Percentiles rank a stretch among this genome's conserved stretches.
Evolutionary conservation across 2,888 invertebrate species (phyloP).

Genomic region (Scotopteryx bipunctaria): DNA sequence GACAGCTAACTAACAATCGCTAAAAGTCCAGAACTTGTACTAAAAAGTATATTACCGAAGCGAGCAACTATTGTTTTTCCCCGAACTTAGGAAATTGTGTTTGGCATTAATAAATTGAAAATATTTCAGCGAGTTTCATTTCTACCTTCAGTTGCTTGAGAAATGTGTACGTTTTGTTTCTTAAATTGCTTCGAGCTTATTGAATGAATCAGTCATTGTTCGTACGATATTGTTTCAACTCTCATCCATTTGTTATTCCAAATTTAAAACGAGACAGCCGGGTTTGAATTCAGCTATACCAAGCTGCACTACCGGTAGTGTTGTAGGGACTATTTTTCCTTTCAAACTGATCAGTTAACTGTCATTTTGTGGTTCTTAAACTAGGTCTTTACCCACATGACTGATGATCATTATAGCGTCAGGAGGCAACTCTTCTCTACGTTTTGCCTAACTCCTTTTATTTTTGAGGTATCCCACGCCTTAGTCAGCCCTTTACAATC

Average conservation of each 20-base stretch:
- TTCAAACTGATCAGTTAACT: no score
- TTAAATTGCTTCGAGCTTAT: constrained; percentile 12
- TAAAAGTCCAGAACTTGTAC: constrained; percentile 18
- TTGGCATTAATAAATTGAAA: constrained; percentile 70
- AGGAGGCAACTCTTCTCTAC: no score
- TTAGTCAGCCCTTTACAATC: no score
- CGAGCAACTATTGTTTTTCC: constrained; percentile 55
- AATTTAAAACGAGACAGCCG: no score
- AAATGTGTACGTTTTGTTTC: constrained; percentile 33
- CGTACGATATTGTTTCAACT: not conserved
- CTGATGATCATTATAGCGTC: no score
- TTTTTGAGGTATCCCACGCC: no score
- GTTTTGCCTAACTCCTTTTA: no score
- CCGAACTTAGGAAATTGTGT: constrained; percentile 54
- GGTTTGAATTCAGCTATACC: no score
- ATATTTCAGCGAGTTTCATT: constrained; percentile 51
- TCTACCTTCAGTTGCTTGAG: constrained; percentile 14
- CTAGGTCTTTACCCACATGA: no score
- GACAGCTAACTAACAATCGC: constrained; percentile 25
- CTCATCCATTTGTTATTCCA: not conserved
- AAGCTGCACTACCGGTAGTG: no score
- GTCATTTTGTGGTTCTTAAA: no score
- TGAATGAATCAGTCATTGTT: constrained; percentile 16
- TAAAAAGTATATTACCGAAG: not conserved
- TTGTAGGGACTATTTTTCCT: no score